Percentiles rank a stretch among this genome's conserved stretches.
Conservation (phyloP, 2,888 invertebrate genomes). For the Ophioninae sp. region DNA sequence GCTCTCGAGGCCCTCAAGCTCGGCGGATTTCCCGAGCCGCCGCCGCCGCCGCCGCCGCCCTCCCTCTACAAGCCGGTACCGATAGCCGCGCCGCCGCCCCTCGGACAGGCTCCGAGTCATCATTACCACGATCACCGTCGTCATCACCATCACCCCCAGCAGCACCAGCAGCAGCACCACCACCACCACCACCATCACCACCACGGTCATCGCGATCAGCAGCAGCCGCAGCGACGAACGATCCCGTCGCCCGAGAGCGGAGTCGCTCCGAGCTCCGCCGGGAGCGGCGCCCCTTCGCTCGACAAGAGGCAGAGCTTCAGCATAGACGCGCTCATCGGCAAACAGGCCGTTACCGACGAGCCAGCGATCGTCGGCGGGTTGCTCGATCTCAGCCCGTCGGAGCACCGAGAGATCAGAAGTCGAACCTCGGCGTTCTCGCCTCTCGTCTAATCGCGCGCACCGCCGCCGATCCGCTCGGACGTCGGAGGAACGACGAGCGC, state of each 20-base stretch:
- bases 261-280: constrained; percentile 43
- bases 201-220: no score
- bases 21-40: constrained; percentile 80
- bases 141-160: constrained; percentile 50
- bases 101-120: constrained; percentile 72
- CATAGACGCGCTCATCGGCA: constrained; percentile 84
- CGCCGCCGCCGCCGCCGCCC: constrained; percentile 79
- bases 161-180: constrained; percentile 55
- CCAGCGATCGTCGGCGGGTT: constrained; percentile 73
- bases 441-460: constrained; percentile 79
- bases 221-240: constrained; percentile 64
- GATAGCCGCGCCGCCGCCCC: constrained; percentile 76
- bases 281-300: constrained; percentile 48
- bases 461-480: neutral
- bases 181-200: constrained; percentile 59
- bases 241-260: constrained; percentile 9
- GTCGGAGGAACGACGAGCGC: constrained; percentile 14
- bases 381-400: constrained; percentile 78
- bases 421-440: constrained; percentile 88
- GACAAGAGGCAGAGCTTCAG: constrained; percentile 82
- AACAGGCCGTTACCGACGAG: constrained; percentile 72
- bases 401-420: constrained; percentile 80
- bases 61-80: constrained; percentile 80
- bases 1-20: constrained; percentile 78
- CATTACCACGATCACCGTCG: constrained; percentile 60